Conservation (phyloP, 2,888 invertebrate genomes). For the Trachelus iudaicus region DNA sequence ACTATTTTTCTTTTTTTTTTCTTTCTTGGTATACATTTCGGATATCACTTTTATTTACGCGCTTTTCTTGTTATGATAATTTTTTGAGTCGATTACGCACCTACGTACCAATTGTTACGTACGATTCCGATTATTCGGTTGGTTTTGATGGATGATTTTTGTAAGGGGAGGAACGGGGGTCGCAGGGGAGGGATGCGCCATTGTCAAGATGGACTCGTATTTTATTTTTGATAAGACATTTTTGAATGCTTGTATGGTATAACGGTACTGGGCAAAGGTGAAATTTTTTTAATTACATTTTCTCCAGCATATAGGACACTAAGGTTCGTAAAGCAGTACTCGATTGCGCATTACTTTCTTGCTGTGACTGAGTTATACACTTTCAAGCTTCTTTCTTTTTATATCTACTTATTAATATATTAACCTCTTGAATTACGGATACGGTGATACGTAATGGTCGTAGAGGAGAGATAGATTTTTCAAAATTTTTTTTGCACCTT, state of each 20-base stretch:
- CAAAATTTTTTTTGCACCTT: background rate
- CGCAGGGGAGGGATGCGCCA: background rate
- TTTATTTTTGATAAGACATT: background rate
- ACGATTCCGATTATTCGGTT: background rate
- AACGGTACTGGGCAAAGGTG: background rate
- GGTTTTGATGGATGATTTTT: background rate
- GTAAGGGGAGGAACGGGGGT: background rate
- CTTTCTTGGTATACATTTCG: constrained; percentile 48
- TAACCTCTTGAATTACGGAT: background rate
- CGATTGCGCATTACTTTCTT: background rate
- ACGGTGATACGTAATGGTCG: background rate
- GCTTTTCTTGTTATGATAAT: background rate
- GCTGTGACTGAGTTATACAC: background rate
- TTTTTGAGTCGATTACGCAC: background rate
- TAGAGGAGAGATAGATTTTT: background rate
- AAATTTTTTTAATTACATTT: background rate
- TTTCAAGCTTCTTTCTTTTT: background rate
- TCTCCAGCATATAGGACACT: background rate
- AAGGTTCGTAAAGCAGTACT: background rate
- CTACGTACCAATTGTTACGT: background rate
- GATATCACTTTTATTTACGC: constrained; percentile 48
- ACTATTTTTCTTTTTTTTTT: constrained; percentile 24
- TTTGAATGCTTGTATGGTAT: background rate
- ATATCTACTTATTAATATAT: background rate
- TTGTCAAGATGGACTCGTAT: background rate